These are phyloP conservation scores for Thalassophryne amazonica DNA, from an alignment of 2,797 vertebrate genomes.

Conservation along the genomic window DNA sequence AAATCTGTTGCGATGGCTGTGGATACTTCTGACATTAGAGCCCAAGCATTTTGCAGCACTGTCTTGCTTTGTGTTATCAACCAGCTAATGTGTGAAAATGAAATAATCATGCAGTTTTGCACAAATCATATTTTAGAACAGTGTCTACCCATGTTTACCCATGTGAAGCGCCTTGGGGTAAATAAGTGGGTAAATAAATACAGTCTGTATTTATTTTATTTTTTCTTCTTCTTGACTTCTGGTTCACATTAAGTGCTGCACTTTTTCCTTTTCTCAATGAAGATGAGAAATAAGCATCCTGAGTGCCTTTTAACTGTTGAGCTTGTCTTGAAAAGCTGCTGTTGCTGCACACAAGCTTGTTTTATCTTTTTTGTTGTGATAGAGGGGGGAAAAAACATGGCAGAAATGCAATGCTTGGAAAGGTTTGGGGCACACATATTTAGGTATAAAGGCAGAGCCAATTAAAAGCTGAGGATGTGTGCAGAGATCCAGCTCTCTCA, in stretches of 20 bases:
- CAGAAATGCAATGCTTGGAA: slow-evolving; percentile 6
- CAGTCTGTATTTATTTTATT: neutral
- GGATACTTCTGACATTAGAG: no score
- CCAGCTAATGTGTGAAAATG: no score
- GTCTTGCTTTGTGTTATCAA: no score
- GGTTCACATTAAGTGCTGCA: neutral
- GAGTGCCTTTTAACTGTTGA: neutral
- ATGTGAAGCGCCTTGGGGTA: no score
- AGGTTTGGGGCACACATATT: neutral
- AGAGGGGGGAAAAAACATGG: neutral
- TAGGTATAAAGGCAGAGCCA: slow-evolving; percentile 17
- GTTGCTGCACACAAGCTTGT: neutral
- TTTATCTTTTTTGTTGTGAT: slow-evolving; percentile 23
- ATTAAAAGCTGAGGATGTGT: slow-evolving; percentile 34
- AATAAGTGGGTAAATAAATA: no score
- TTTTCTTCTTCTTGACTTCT: neutral
- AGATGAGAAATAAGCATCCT: slow-evolving; percentile 3
- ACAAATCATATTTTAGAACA: no score
- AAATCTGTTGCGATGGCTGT: no score
- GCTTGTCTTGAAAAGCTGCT: slow-evolving; percentile 26
- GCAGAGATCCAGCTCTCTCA: slow-evolving; percentile 2
- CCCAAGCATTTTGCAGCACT: no score
- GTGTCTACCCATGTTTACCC: no score
- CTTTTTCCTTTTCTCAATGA: slow-evolving; percentile 7
- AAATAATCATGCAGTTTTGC: no score